These are phyloP conservation scores for Epizoanthus fatuus DNA, from an alignment of 92 coral and sea anemone genomes.

Conservation along the genomic window DNA sequence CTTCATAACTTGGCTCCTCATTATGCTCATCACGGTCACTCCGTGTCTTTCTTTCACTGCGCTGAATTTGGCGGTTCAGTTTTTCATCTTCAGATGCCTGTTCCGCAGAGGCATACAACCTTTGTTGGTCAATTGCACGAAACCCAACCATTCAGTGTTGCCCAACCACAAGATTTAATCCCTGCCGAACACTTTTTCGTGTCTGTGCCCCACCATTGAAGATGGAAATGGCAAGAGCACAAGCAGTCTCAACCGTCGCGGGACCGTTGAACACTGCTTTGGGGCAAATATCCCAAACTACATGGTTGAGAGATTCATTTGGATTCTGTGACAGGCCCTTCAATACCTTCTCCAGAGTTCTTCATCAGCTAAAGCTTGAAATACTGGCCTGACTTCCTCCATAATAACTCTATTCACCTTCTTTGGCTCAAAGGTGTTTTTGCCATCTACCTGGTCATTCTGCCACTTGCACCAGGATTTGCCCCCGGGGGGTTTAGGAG, in stretches of 20 bases:
- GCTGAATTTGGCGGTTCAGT: conserved; percentile 21
- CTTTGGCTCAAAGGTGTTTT: too few relatives aligned
- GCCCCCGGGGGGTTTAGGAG: too few relatives aligned
- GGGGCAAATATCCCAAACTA: conserved; percentile 61
- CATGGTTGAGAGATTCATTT: conserved; percentile 65
- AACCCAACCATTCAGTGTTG: conserved; percentile 27
- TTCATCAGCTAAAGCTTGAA: too few relatives aligned
- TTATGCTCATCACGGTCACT: conserved; percentile 16
- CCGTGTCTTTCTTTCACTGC: conserved; percentile 43
- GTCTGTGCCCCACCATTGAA: conserved; percentile 37
- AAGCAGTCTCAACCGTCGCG: conserved; percentile 31
- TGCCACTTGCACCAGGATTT: too few relatives aligned
- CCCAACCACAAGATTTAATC: conserved; percentile 20
- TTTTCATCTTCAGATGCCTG: conserved; percentile 24
- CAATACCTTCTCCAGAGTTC: conserved; percentile 22
- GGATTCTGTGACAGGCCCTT: conserved; percentile 60
- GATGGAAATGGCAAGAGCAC: conserved; percentile 42
- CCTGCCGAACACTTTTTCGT: conserved; percentile 10
- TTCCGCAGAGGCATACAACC: conserved; percentile 29
- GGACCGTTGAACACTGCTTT: conserved; percentile 51
- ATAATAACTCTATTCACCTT: too few relatives aligned
- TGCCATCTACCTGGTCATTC: too few relatives aligned
- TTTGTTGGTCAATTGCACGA: conserved; percentile 5
- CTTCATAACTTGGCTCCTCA: conserved; percentile 44
- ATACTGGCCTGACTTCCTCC: too few relatives aligned